These are phyloP conservation scores for Greenwoodochromis staneri DNA, from an alignment of 2,113 vertebrate genomes.

Conservation along the genomic window DNA sequence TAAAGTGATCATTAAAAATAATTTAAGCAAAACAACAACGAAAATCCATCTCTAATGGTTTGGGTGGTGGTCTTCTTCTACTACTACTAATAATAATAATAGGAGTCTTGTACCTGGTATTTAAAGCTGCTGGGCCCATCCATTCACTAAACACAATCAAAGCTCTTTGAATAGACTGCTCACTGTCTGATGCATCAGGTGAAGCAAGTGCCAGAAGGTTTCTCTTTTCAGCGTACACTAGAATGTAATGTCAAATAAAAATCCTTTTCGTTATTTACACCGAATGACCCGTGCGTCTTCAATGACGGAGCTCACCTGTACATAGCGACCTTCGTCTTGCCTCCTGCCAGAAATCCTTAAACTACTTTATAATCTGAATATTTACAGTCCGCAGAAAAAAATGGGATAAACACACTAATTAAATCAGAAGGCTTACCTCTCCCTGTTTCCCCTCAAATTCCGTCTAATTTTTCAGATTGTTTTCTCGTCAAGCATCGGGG, in stretches of 20 bases:
- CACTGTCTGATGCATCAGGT: not conserved
- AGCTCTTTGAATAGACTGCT: not conserved
- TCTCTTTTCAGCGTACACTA: not conserved
- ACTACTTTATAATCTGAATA: not conserved
- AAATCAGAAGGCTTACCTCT: conserved; percentile 47
- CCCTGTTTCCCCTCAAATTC: not conserved
- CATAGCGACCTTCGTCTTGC: not conserved
- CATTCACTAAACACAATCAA: not conserved
- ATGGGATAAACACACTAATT: rapidly evolving
- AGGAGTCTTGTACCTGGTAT: not conserved
- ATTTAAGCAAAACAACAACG: not conserved
- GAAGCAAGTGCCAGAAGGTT: not conserved
- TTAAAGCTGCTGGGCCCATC: not conserved
- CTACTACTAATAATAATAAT: rapidly evolving
- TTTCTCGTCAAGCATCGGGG: conserved; percentile 33
- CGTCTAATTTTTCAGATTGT: conserved; percentile 7
- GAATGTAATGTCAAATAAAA: not conserved
- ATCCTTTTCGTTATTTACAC: not conserved
- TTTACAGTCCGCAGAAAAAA: not conserved
- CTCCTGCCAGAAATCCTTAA: not conserved
- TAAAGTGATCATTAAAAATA: not conserved
- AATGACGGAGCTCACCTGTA: not conserved
- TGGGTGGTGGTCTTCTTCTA: not conserved
- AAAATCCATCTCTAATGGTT: not conserved
- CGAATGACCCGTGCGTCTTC: not conserved